Conservation (phyloP, 2,113 vertebrate species). For the Sminthopsis crassicaudata region DNA sequence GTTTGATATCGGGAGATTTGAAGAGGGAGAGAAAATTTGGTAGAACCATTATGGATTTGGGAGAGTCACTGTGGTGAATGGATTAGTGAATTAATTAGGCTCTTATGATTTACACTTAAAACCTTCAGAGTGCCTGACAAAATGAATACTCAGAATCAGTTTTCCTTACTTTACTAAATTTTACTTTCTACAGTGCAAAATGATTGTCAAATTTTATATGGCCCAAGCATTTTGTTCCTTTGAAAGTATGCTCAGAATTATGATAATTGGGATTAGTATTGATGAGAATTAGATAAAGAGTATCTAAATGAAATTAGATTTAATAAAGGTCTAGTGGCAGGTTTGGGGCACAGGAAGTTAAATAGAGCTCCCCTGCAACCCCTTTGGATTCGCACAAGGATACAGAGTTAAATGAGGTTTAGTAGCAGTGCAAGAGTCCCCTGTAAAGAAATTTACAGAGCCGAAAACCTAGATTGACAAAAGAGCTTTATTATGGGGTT, state of each 20-base stretch:
- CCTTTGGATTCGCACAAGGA: too few relatives aligned
- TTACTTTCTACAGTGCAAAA: constrained; percentile 63
- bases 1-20: background rate
- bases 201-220: constrained; percentile 67
- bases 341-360: too few relatives aligned
- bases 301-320: too few relatives aligned
- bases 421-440: too few relatives aligned
- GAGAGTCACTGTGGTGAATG: background rate
- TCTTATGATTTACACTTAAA: constrained; percentile 28
- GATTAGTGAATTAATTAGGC: background rate
- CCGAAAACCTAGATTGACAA: too few relatives aligned
- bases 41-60: background rate
- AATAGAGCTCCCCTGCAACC: too few relatives aligned
- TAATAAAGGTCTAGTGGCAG: too few relatives aligned
- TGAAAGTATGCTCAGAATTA: constrained; percentile 60
- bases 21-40: background rate
- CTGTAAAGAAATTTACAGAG: too few relatives aligned
- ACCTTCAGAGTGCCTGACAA: constrained; percentile 23
- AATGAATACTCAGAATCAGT: constrained; percentile 73
- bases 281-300: too few relatives aligned
- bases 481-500: too few relatives aligned
- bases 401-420: too few relatives aligned
- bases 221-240: constrained; percentile 58
- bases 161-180: constrained; percentile 66
- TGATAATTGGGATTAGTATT: constrained; percentile 73